Base-by-base conservation (phyloP, 53 echinoderm and acorn worm species). In the Luidia sarsii region DNA sequence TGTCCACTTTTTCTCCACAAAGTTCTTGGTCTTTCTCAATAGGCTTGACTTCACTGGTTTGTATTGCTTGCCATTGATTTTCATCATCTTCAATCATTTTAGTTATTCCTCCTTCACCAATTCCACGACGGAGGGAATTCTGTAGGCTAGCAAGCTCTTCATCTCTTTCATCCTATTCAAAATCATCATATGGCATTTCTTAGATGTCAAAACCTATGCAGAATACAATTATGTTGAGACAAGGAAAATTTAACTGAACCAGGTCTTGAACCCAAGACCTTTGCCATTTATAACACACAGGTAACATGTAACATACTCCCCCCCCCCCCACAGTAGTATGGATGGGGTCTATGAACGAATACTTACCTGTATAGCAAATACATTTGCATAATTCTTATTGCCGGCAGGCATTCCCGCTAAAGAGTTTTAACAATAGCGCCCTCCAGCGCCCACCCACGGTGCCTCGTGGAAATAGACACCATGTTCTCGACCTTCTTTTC, bases 61-160 rank as follows among this genome's bases (percentile, higher is more conserved):
- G 39, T 31, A 55, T 30, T 48, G 53, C 33, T 53, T n/a, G 39
- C 32, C 61, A 45, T 48, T 15, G 10, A 5, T 77, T 61, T 14
- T 77, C 77, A 4, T 77, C 62, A 15, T 72, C 72, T 61, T 77
- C 60, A 29, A 60, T 57, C 48, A 77, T 34, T 60, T 77, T 77
- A 27, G 45, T 41, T 45, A 77, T 77, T 30, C 77, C 77, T 38
- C 77, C 77, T 31, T 77, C 43, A 18, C 39, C 61, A 32, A 77
- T 61, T 30, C 31, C 77, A 46, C 45, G 59, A 16, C 60, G 77
- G 10, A 77, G 77, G 15, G 48, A 48, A 46, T 77, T 32, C 31
- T 62, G 77, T 9, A 77, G 77, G 20, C 61, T 48, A 31, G 62
- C 15, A 32, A 77, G 77, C 32, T 46, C 60, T 43, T 30, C 39